A percentile compares a stretch with the other conserved stretches of the same genome.
Conservation (phyloP, 53 echinoderm and acorn worm genomes). For the Hippasteria phrygiana region DNA sequence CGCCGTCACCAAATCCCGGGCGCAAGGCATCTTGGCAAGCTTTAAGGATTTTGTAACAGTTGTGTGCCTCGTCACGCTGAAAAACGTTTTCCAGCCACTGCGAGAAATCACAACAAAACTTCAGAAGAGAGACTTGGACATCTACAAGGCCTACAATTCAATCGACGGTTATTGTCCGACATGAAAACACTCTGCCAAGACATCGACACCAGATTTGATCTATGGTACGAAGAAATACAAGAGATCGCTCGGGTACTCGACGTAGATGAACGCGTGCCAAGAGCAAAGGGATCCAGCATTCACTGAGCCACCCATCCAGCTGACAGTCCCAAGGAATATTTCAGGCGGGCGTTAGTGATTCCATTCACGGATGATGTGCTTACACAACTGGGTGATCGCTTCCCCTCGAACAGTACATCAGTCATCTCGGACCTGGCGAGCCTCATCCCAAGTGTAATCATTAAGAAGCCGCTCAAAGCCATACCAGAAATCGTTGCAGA, state of each 20-base stretch:
- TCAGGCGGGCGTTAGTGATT: too few relatives aligned
- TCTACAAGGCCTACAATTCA: too few relatives aligned
- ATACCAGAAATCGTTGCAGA: conserved; percentile 15
- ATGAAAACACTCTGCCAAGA: too few relatives aligned
- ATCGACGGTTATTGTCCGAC: too few relatives aligned
- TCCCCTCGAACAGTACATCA: background rate
- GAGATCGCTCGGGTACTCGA: conserved; percentile 24
- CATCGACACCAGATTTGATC: too few relatives aligned
- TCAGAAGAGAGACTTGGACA: too few relatives aligned
- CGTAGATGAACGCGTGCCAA: conserved; percentile 19
- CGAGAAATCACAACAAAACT: too few relatives aligned
- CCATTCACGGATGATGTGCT: conserved; percentile 30
- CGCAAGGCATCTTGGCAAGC: too few relatives aligned
- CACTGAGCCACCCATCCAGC: conserved; percentile 49
- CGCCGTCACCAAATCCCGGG: too few relatives aligned
- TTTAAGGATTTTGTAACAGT: too few relatives aligned
- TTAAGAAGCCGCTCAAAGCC: background rate
- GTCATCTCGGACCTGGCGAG: background rate
- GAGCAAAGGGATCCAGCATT: conserved; percentile 33
- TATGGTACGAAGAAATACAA: conserved; percentile 2
- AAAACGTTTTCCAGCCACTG: too few relatives aligned
- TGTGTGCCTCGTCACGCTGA: too few relatives aligned
- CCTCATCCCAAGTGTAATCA: background rate
- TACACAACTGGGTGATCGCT: conserved; percentile 20
- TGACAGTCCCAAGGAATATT: conserved; percentile 37